Conservation (phyloP, 1,140 invertebrate genomes). For the Hermatobates lingyangjiaoensis region DNA sequence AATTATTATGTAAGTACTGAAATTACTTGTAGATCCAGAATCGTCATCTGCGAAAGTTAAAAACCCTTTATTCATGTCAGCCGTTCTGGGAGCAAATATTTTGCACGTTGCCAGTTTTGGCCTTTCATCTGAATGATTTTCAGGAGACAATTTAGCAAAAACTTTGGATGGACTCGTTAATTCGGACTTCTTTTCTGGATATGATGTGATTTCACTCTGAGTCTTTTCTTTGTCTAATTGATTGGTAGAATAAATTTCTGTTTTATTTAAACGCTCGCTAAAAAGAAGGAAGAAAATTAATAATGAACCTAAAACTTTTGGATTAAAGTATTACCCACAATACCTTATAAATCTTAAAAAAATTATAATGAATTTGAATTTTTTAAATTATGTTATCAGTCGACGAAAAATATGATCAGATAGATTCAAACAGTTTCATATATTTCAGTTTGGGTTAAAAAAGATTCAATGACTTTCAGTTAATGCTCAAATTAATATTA, state of each 20-base stretch:
- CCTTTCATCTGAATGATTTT: conserved; percentile 16
- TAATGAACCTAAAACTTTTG: too few relatives aligned
- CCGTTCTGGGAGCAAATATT: conserved; percentile 64
- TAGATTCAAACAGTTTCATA: too few relatives aligned
- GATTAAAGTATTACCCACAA: too few relatives aligned
- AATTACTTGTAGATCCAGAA: conserved; percentile 65
- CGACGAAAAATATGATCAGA: too few relatives aligned
- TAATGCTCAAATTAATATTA: too few relatives aligned
- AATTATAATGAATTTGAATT: too few relatives aligned
- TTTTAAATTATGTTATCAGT: too few relatives aligned
- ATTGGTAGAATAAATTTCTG: conserved; percentile 9
- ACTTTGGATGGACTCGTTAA: conserved; percentile 3
- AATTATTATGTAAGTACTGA: too few relatives aligned
- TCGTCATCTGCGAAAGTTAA: conserved; percentile 71
- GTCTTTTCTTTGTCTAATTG: conserved; percentile 5
- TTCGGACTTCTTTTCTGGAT: not conserved
- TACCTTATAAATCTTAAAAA: too few relatives aligned
- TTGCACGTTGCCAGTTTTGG: conserved; percentile 47
- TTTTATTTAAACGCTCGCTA: conserved; percentile 10
- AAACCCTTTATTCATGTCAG: conserved; percentile 87
- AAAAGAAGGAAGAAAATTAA: too few relatives aligned
- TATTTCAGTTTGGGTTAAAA: too few relatives aligned
- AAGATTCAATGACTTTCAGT: too few relatives aligned
- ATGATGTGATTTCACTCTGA: not conserved
- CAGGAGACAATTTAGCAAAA: conserved; percentile 1